A percentile compares a stretch with the other conserved stretches of the same genome.
Conservation (phyloP, 2,797 vertebrate genomes). For the Molossus molossus region DNA sequence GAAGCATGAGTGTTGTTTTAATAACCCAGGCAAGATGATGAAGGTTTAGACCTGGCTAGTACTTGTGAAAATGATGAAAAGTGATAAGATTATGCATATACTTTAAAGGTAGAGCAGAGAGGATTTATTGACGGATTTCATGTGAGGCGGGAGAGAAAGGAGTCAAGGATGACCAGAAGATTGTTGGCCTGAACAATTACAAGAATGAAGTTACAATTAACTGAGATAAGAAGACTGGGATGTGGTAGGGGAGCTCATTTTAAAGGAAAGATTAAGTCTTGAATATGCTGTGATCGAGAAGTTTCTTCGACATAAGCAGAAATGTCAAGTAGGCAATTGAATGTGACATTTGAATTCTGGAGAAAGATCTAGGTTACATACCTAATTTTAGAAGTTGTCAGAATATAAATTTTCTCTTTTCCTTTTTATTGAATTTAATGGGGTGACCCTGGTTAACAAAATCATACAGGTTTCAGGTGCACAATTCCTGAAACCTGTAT, state of each 20-base stretch:
- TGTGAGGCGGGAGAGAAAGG: not conserved
- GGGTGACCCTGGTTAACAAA: not conserved
- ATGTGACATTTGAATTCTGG: not conserved
- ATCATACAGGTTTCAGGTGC: not conserved
- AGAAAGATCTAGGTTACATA: not conserved
- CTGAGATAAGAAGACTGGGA: not conserved
- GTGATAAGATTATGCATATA: conserved; percentile 16
- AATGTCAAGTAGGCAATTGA: not conserved
- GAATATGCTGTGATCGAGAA: conserved; percentile 1
- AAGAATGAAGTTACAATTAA: not conserved
- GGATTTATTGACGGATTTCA: conserved; percentile 9
- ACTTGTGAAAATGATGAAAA: not conserved
- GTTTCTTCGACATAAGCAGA: not conserved
- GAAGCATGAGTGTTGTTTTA: not conserved
- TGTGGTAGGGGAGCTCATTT: not conserved
- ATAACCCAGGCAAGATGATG: not conserved
- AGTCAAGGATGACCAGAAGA: not conserved
- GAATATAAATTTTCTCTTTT: not conserved
- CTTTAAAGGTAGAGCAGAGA: not conserved
- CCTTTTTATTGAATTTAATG: not conserved
- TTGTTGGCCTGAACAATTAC: not conserved
- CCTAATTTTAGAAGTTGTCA: not conserved
- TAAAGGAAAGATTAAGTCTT: not conserved
- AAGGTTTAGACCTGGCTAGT: not conserved
- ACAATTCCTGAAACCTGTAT: not conserved